Percentiles rank a stretch among this genome's conserved stretches.
Conservation (phyloP, 2,113 vertebrate genomes). For the Brienomyrus longianalis region DNA sequence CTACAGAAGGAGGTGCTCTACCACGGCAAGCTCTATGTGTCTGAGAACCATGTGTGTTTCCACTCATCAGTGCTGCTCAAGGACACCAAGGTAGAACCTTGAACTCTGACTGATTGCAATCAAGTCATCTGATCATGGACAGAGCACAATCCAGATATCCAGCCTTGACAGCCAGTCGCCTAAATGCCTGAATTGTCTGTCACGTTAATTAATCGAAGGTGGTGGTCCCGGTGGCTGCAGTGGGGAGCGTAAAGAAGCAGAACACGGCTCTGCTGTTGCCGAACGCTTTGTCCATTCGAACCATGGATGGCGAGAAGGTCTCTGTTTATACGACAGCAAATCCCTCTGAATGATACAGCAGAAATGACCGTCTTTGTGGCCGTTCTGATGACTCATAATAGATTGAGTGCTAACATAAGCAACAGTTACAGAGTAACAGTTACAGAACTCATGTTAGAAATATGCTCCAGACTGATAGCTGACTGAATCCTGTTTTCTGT, state of each 20-base stretch:
- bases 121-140: not conserved
- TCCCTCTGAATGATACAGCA: not conserved
- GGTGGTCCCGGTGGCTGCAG: conserved; percentile 45
- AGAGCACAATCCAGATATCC: not conserved
- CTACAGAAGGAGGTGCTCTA: conserved; percentile 73
- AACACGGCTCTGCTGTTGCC: conserved; percentile 61
- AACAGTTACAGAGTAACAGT: not conserved
- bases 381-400: not conserved
- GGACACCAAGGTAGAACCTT: conserved; percentile 66
- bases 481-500: not conserved
- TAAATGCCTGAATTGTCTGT: not conserved
- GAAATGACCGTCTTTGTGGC: not conserved
- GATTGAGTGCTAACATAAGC: not conserved
- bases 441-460: not conserved
- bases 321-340: conserved; percentile 20
- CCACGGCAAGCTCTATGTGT: conserved; percentile 69
- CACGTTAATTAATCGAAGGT: conserved; percentile 44
- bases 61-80: conserved; percentile 68
- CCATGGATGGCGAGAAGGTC: conserved; percentile 66
- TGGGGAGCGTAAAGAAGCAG: conserved; percentile 67
- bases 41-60: conserved; percentile 62
- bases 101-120: not conserved
- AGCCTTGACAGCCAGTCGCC: not conserved
- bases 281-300: conserved; percentile 64
- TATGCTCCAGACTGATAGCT: not conserved